These are phyloP conservation scores for Carcinoscorpius rotundicauda DNA, from an alignment of 1,140 invertebrate genomes.

Conservation along the genomic window DNA sequence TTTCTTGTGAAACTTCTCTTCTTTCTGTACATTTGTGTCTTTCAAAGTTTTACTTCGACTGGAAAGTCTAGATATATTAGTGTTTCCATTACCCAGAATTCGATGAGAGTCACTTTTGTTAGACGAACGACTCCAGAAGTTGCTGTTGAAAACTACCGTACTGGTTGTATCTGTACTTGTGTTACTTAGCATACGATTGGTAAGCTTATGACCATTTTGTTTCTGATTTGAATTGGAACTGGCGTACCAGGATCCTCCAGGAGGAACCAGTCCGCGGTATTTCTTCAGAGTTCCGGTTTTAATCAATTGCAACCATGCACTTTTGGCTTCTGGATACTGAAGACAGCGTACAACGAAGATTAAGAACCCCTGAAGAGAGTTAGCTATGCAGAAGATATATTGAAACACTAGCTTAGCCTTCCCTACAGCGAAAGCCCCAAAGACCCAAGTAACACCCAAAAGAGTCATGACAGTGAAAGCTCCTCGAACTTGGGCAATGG, in stretches of 20 bases:
- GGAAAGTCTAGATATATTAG: not conserved
- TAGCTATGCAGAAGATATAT: constrained; percentile 41
- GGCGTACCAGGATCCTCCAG: constrained; percentile 15
- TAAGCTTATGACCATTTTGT: constrained; percentile 15
- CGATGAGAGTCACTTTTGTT: not conserved
- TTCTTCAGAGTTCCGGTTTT: constrained; percentile 28
- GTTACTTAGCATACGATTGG: constrained; percentile 11
- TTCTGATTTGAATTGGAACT: constrained; percentile 18
- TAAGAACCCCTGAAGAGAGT: constrained; percentile 41
- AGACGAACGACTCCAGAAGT: not conserved
- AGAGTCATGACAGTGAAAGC: constrained; percentile 42
- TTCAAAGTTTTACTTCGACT: not conserved
- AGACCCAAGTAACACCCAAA: constrained; percentile 42
- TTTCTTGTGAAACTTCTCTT: not conserved
- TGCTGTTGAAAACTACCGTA: constrained; percentile 3
- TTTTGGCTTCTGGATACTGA: constrained; percentile 38
- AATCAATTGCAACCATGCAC: constrained; percentile 35
- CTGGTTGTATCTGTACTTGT: not conserved
- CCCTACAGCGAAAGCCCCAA: constrained; percentile 39
- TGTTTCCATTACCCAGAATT: not conserved
- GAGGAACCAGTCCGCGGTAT: constrained; percentile 16
- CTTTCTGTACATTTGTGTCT: not conserved
- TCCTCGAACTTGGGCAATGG: constrained; percentile 36
- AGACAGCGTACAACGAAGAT: constrained; percentile 41
- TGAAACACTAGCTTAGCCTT: constrained; percentile 36